Base-by-base conservation (phyloP, 2,888 invertebrate species). In the Sylvicola fuscatus region DNA sequence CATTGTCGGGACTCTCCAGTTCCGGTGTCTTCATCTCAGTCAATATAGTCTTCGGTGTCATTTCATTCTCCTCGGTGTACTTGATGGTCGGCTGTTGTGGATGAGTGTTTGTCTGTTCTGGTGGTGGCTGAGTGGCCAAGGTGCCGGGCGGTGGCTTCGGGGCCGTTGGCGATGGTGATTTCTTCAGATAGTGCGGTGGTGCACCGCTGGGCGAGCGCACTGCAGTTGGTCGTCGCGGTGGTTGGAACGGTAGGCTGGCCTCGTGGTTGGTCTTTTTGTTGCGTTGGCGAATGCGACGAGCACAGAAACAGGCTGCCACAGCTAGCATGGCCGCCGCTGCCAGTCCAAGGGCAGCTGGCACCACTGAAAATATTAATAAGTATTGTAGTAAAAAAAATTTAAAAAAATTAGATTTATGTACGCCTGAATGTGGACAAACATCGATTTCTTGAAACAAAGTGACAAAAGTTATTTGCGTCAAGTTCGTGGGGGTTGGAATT, bases 111-210 rank as follows among this genome's bases (percentile, higher is more conserved):
- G 36, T 29, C 29, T 38, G 26, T 29, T 11, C 2, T 33, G 33
- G 30, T 33, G 37, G 27, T 27, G 37, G 12, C 34, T 39, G 14
- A 31, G 36, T 15, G 38, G 38, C 16, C 27, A 34, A 33, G 3
- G 29, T 28, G 8, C 44, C 46, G 39, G 30, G 62, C 49, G 13
- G 50, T 38, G 43, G 72, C 66, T 41, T 68, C 26, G 60, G 61
- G 44, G 71, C 65, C 4, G 86, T 84, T 1, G 89, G 87, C 40
- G 86, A 84, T 1, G 89, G 87, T n/a, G 81, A 84, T 60, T 90
- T 92, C 64, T 87, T 86, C 53, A 89, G 60, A 58, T 86, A 87
- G 54, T 86, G 84, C 16, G 68, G 64, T 17, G 75, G 73, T 42
- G 72, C 71, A 11, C 79, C 80, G 36, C 79, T 82, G 1, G 87